Evolutionary conservation across 2,888 invertebrate genomes (phyloP), one percentile per base, ranked within the genome.

Genomic region (Sphaeridia pumilis): DNA sequence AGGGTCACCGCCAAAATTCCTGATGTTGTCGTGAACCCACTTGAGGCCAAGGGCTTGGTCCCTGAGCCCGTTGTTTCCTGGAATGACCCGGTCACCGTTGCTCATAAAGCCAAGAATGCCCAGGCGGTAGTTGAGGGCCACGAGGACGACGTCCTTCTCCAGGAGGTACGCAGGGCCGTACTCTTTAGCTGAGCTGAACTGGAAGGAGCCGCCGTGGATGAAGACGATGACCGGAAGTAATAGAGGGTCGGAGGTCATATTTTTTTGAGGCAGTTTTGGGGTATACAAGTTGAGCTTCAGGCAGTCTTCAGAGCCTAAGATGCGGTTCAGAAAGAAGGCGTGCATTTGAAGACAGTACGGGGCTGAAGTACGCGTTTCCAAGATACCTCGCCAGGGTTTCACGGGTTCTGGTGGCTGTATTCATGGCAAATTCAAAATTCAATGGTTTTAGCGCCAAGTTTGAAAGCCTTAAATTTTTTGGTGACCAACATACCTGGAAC

Each of bases 81-180:
- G 51, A 28, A 27, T 38, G 34, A 12, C 46, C 35, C 36, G 38
- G 34, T 48, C 47, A 4, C 46, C 46, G 7, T 45, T 47, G 41
- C 48, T 46, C 5, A 56, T 24, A 35, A 49, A 56, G 12, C 57
- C 58, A 1, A 58, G 34, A 4, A 55, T 35, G 17, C 60, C 60
- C 1, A 60, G 42, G 7, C 60, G 42, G 26, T 58, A 60, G 24
- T 58, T 60, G 1, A 60, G 55, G 17, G 52, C 46, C 2, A 60
- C 54, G n/a, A 52, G 27, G 12, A 60, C 48, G 1, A 60, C 50
- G 21, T 57, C 49, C 17, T 56, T 49, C 20, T 57, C 56, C 24
- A 59, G 41, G 3, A 58, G 48, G 28, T 59, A 59, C n/a, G 55
- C 55, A n/a, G 59, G 59, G 3, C 57, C 59, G 22, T 52, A 54